Conservation (phyloP, 2,888 invertebrate species). For the Drosophila quinaria region DNA sequence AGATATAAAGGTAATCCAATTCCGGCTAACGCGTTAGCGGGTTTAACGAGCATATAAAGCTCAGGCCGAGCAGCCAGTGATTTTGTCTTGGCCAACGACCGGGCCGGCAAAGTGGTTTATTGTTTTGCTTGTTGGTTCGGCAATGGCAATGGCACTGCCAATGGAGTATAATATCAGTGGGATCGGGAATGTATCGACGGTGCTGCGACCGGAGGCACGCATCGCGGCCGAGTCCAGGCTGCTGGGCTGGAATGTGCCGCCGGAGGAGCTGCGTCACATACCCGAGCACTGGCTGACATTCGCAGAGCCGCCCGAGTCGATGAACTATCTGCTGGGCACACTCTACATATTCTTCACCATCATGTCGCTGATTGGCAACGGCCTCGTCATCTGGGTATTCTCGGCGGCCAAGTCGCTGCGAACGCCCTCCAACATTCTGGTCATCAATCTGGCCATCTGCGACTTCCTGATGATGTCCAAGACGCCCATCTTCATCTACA, state of each 20-base stretch:
- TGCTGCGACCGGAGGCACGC: conserved; percentile 77
- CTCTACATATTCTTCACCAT: conserved; percentile 92
- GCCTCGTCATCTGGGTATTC: conserved; percentile 94
- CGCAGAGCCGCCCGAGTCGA: conserved; percentile 92
- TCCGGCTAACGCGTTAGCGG: conserved; percentile 12
- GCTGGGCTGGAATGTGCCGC: conserved; percentile 92
- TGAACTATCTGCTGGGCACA: conserved; percentile 92
- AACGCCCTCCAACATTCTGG: conserved; percentile 92
- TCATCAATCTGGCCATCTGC: conserved; percentile 92
- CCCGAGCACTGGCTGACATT: conserved; percentile 93
- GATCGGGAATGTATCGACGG: conserved; percentile 76
- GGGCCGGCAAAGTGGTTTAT: conserved; percentile 23
- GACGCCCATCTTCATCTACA: conserved; percentile 89
- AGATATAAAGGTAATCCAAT: conserved; percentile 62
- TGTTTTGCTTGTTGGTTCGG: conserved; percentile 19
- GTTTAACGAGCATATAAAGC: conserved; percentile 51
- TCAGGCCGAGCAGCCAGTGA: conserved; percentile 36
- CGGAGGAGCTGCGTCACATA: conserved; percentile 91
- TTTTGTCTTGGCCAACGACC: conserved; percentile 70
- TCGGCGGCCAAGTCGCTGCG: conserved; percentile 85
- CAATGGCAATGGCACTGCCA: conserved; percentile 49
- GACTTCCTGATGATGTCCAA: conserved; percentile 96
- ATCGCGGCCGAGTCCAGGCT: conserved; percentile 85
- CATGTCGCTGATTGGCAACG: conserved; percentile 92
- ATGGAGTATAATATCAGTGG: conserved; percentile 66